Base-by-base conservation (phyloP, 2,113 vertebrate species). In the Xiphophorus maculatus region DNA sequence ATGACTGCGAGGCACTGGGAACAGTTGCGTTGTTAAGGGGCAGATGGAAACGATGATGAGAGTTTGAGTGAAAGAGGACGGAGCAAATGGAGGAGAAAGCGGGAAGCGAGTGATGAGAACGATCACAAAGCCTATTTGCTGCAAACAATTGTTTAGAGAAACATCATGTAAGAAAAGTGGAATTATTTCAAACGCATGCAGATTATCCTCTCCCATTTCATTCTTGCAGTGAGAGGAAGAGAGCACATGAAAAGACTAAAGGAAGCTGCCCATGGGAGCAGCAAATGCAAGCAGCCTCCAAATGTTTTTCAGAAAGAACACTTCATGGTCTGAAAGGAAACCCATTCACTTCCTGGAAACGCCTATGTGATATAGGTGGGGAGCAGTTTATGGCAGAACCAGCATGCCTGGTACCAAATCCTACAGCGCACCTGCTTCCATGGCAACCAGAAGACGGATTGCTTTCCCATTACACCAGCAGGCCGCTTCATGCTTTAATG, bases 401-500 rank as follows among this genome's bases (percentile, higher is more conserved):
- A 78, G 51, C 68, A 64, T 22, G 28, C 40, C 75, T 74, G 73
- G 74, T 86, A 88, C 85, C 90, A 86, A 76, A 74, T 79, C 68
- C 69, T 76, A 88, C 80, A 86, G 84, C 78, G 80, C 79, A 92
- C 84, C 86, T 88, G 94, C 91, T 94, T 79, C 94, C 92, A 94
- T 94, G 92, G 93, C 89, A 95, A 95, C 93, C 79, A 84, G 54
- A 79, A 77, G 78, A 84, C 66, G 81, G 78, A 93, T 90, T 87
- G 89, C 89, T 89, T 89, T 88, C 84, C 83, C 82, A 77, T 42
- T 75, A 80, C 88, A 83, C 77, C 87, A 87, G 72, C 82, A 80
- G 81, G 87, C 85, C 82, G 86, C 86, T 89, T 93, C 90, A 94
- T 83, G 91, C 86, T 93, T 90, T 94, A 95, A 95, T 94, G 92